A percentile compares a stretch with the other conserved stretches of the same genome.
phyloP scores from a whole-genome alignment of 2,888 invertebrate genomes.

The Nomada fabriciana region DNA sequence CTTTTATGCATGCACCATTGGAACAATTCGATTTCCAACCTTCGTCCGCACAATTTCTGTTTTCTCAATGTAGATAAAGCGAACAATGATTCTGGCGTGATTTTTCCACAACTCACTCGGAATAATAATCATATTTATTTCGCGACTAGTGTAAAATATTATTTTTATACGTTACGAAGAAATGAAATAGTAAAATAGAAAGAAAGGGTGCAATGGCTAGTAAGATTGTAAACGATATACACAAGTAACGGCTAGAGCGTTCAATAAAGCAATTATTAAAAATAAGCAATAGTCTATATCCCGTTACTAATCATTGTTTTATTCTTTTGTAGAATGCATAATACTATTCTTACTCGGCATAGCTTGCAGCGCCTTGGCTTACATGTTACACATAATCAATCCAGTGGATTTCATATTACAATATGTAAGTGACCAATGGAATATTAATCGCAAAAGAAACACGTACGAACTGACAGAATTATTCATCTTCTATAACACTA shows the following conservation, averaged over 20 bases:
- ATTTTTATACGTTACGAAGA: background rate
- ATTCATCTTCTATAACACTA: background rate
- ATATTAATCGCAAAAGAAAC: background rate
- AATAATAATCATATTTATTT: conserved; percentile 6
- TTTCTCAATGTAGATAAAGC: background rate
- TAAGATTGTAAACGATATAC: too few species aligned
- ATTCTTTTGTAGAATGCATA: conserved; percentile 81
- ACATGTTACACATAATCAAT: conserved; percentile 79
- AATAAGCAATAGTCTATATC: background rate
- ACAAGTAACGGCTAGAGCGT: too few species aligned
- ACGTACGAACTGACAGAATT: background rate
- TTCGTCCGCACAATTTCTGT: background rate
- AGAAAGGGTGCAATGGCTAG: too few species aligned
- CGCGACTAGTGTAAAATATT: background rate
- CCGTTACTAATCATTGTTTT: background rate
- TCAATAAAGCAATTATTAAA: too few species aligned
- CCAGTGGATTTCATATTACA: conserved; percentile 79
- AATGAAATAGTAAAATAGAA: background rate
- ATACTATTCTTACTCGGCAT: conserved; percentile 81
- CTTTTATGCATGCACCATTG: background rate
- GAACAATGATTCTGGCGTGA: too few species aligned
- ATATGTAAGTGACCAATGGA: conserved; percentile 77
- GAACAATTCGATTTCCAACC: conserved; percentile 7
- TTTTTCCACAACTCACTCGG: background rate
- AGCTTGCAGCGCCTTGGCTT: conserved; percentile 77